phyloP scores from a whole-genome alignment of 1,140 invertebrate genomes.

The Lysiphlebus fabarum region DNA sequence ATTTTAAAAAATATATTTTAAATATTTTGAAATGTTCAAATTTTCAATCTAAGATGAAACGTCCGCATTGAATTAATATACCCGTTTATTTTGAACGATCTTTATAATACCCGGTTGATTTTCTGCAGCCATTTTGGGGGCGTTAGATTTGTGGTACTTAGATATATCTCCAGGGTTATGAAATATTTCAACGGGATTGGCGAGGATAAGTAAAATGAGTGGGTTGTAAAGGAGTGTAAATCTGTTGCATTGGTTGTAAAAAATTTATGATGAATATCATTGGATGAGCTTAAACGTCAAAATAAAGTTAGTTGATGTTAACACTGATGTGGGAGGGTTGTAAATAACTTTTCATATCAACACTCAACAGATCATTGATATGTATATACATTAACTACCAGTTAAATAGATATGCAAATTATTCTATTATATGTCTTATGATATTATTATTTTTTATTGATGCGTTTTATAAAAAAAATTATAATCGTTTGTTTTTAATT shows the following conservation, averaged over 20 bases:
- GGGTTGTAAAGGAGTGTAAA: conserved; percentile 14
- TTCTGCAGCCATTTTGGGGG: conserved; percentile 55
- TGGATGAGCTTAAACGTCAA: conserved; percentile 1
- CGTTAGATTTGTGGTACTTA: conserved; percentile 34
- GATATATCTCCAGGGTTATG: conserved; percentile 20
- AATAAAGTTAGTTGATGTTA: background rate
- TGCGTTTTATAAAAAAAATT: no score
- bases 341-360: no score
- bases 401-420: no score
- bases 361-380: no score
- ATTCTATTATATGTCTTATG: no score
- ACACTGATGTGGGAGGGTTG: no score
- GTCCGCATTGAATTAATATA: conserved; percentile 49
- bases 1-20: no score
- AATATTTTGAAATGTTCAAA: background rate
- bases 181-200: conserved; percentile 16
- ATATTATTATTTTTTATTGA: no score
- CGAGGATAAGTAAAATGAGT: conserved; percentile 23
- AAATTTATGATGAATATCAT: background rate
- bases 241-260: background rate
- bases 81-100: conserved; percentile 52
- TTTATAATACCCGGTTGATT: conserved; percentile 48
- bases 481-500: no score
- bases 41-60: conserved; percentile 1
- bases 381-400: no score